Evolutionary conservation across 2,113 vertebrate species (phyloP), one percentile per base, ranked within the genome.

Genomic region (Tautogolabrus adspersus): DNA sequence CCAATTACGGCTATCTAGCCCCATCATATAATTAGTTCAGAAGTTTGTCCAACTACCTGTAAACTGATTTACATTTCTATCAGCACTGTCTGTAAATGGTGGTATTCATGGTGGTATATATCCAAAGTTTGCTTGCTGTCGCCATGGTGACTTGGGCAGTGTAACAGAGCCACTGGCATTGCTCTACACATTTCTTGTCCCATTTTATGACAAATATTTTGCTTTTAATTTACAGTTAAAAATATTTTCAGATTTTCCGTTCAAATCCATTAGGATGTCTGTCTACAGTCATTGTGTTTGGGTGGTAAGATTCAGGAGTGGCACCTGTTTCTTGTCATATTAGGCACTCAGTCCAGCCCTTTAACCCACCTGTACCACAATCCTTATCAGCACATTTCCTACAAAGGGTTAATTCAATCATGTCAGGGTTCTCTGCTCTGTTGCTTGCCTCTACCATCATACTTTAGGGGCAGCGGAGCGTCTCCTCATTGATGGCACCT

Each of bases 401-500:
- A 92, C 92, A 96, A 97, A 65, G 96, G 96, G 97, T 98, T 98
- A 98, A 98, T 97, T 97, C 97, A 96, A 96, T 97, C 96, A 97
- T 96, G 93, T 94, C 85, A 90, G 88, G 85, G 96, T 95, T 96
- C 96, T 95, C 95, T 96, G 96, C 97, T 97, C 96, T 94, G 92
- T 90, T 93, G 94, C 95, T 92, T 57, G 93, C 92, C 81, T 96
- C 96, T 95, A 94, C 96, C 96, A 97, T 98, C 96, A 96, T 97
- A 96, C 96, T 98, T 97, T 97, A 96, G 96, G 94, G 93, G 95
- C 96, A 97, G 95, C 93, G 94, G 96, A 97, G 96, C 96, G 85
- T 98, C 95, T 93, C 96, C 96, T 97, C 96, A 97, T 97, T 98
- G 96, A 98, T 97, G 96, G 96, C 97, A 98, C 97, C 97, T 98